Evolutionary conservation across 2,113 vertebrate species (phyloP), one percentile per base, ranked within the genome.

Genomic region (Embiotoca jacksoni): DNA sequence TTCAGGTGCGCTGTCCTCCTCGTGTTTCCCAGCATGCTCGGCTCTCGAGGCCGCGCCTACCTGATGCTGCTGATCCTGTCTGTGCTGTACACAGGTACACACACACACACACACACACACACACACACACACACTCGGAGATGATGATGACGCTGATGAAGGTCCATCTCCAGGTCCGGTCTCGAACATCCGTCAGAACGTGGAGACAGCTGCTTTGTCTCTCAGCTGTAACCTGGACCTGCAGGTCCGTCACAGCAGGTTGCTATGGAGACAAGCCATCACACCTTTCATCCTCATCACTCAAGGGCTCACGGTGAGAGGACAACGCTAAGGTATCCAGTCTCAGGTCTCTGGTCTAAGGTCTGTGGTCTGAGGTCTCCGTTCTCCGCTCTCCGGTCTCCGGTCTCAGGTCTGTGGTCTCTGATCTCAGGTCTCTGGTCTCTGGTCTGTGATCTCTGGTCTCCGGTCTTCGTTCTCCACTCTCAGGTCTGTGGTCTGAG

Each of bases 171-270:
- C 75, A 98, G 97, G 97, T 6, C 97, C 97, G 0, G 74, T 93
- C 16, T 31, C 86, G 36, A 99, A 99, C 78, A 72, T 95, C 10
- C 89, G 94, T 75, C 33, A 78, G n/a, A 99, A 99, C 53, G 77
- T 96, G 47, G 88, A 94, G 4, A 84, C 93, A 2, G 93, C 96
- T 1, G 91, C 94, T 0, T 83, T 92, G 0, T 96, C 96, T 0
- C 84, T 98, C 82, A 94, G 95, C 74, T 99, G 98, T 33, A 96
- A 96, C 0, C 88, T 95, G 72, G 94, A 98, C 57, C 92, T 97
- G 30, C 97, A 99, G 90, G 67, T 98, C 5, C 92, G 94, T 55
- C 94, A 97, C 83, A 95, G 92, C 68, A 93, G 58, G 0, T 5
- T 82, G 0, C 88, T 96, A 49, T 98, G 97, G 97, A 88, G 59